Evolutionary conservation across 2,888 invertebrate genomes (phyloP), one percentile per base, ranked within the genome.

Genomic region (Mylabris sibirica): DNA sequence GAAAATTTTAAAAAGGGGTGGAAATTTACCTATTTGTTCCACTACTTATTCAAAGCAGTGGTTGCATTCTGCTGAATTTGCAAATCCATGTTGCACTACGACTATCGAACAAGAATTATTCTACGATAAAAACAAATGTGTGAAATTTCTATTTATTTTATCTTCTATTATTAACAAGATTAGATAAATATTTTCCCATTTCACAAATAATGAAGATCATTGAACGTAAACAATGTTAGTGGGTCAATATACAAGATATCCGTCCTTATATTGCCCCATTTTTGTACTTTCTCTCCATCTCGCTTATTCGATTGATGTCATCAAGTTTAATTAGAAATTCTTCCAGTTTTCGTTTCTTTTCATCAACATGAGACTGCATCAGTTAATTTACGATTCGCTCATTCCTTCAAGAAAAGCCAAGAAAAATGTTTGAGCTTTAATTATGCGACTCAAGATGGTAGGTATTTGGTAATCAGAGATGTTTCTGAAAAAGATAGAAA

Each of bases 201-300:
- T 35, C 1, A 61, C 12, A 38, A 24, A 38, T 22, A 20, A 22
- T 34, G 11, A 69, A 70, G 70, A 68, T 60, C 65, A 57, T 63
- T 68, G 70, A 67, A 68, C 70, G 67, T 63, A 53, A 66, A 70
- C 53, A 67, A 61, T 68, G 70, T 67, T 62, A 70, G 63, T 67
- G 35, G 70, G 70, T 70, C 70, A 70, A 62, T 61, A 67, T 67
- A 67, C 67, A 30, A 30, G 30, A 63, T 30, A 60, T 57, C 59
- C 35, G 17, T 9, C 20, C 30, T 30, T 12, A 17, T 30, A 20
- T 9, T 35, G 6, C 17, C 20, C 14, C 34, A 30, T 24, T 41
- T n/a, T 17, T 20, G 30, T 30, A 30, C 30, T 26, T n/a, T 61
- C 14, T n/a, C n/a, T 61, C 30, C 11, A 59, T 59, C 8, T 30